Conservation (phyloP, 2,888 invertebrate species). For the Cephus spinipes region DNA sequence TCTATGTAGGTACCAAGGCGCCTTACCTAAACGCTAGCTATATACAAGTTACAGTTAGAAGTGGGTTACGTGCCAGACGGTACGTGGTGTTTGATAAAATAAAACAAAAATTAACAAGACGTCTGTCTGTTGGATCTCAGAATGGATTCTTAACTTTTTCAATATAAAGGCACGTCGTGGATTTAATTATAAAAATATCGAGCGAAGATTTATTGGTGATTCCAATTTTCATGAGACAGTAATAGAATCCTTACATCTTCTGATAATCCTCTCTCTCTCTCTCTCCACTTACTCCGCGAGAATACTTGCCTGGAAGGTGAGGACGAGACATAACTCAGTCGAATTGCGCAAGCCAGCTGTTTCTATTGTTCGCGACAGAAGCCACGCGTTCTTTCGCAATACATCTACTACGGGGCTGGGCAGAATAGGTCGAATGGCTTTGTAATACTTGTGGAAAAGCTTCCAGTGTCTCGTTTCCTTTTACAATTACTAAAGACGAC, state of each 20-base stretch:
- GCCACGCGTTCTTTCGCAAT: background rate
- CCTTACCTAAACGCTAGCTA: background rate
- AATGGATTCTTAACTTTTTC: background rate
- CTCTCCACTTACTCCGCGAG: background rate
- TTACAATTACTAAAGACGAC: background rate
- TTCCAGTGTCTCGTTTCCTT: constrained; percentile 9
- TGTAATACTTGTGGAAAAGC: constrained; percentile 35
- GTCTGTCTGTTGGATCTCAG: background rate
- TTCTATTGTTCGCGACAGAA: background rate
- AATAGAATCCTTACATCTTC: background rate
- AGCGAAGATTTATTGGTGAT: background rate
- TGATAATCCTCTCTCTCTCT: too few relatives aligned
- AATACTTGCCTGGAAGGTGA: background rate
- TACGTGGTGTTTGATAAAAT: background rate
- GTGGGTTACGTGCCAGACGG: background rate
- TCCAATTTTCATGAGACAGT: background rate
- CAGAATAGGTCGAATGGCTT: constrained; percentile 22
- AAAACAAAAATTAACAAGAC: background rate
- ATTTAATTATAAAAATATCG: background rate
- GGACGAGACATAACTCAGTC: background rate
- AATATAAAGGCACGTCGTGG: too few relatives aligned
- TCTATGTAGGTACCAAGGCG: background rate
- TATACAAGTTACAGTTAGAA: background rate
- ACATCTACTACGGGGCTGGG: background rate
- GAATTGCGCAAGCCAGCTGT: background rate